Base-by-base conservation (phyloP, 2,888 invertebrate genomes). In the Globia sparganii region DNA sequence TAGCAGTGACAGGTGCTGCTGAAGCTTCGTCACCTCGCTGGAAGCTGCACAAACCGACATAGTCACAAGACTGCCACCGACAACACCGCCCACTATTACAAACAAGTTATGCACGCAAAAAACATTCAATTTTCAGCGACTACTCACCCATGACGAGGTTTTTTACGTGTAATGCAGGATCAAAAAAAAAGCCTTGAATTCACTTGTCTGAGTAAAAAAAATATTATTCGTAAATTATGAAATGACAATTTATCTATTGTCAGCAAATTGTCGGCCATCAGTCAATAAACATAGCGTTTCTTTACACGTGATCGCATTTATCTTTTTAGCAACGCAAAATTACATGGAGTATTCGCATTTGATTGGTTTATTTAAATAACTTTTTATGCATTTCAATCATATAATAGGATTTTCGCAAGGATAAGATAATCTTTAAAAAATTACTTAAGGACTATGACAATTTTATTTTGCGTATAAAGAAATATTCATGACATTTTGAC, bases 1-100 rank as follows among this genome's bases (percentile, higher is more conserved):
- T 81, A 99, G 97, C 78, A 99, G 97, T 76, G 98, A 95, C 85
- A 99, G 96, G 93, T 99, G 99, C 93, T 98, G 98, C 94, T 99
- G 98, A 88, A 98, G 96, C 94, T 98, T 98, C 79, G 97, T 96
- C 88, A 97, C 97, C 93, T 97, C 97, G 86, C 97, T 97, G 81
- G 97, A 97, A 90, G 97, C 97, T 97, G 91, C 84, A 94, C 90
- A 94, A 92, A 92, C 88, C 86, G 91, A 90, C 93, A 94, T 94
- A 87, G 81, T 91, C 87, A 90, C 78, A 88, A 88, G 77, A 90
- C 85, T 82, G 64, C 73, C 82, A 84, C 85, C 86, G 84, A 87
- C 88, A 91, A 94, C 92, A 94, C 94, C 96, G 96, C 95, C 95
- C 95, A 96, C 95, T 89, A 91, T 87, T 88, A 87, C 87, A 91